phyloP scores from a whole-genome alignment of 2,888 invertebrate species.

The Metallyticus violacea region DNA sequence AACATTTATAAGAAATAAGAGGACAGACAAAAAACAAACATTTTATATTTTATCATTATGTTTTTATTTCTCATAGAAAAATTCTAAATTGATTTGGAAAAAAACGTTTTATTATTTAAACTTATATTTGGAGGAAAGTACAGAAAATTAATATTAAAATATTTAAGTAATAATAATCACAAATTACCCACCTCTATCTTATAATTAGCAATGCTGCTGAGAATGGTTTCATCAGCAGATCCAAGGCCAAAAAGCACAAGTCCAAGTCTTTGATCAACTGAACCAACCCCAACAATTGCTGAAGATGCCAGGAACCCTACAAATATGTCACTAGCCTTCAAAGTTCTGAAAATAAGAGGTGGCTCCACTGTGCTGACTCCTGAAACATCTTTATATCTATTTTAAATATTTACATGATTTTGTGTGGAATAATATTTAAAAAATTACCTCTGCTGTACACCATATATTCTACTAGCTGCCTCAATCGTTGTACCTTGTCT shows the following conservation, averaged over 20 bases:
- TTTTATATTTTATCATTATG: too few species aligned
- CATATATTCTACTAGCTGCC: slow-evolving; percentile 55
- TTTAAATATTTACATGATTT: background rate
- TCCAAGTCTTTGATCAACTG: slow-evolving; percentile 49
- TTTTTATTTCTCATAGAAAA: too few species aligned
- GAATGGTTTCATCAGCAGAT: slow-evolving; percentile 62
- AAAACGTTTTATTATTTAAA: too few species aligned
- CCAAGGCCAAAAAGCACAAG: slow-evolving; percentile 66
- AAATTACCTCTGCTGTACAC: slow-evolving; percentile 53
- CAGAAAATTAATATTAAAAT: background rate
- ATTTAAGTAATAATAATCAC: background rate
- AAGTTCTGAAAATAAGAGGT: background rate
- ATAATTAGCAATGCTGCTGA: slow-evolving; percentile 65
- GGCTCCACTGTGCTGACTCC: background rate
- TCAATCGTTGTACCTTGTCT: slow-evolving; percentile 55
- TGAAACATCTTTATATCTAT: background rate
- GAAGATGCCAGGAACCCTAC: slow-evolving; percentile 58
- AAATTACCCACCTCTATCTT: slow-evolving; percentile 52
- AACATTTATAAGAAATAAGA: too few species aligned
- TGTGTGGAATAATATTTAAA: background rate
- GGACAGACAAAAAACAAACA: too few species aligned
- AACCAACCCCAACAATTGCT: slow-evolving; percentile 61
- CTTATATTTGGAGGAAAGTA: too few species aligned
- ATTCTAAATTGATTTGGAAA: too few species aligned
- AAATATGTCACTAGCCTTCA: slow-evolving; percentile 19